Percentiles rank a stretch among this genome's conserved stretches.
These are phyloP conservation scores for Vipera ursinii DNA, from an alignment of 2,797 vertebrate species.

Conservation along the genomic window DNA sequence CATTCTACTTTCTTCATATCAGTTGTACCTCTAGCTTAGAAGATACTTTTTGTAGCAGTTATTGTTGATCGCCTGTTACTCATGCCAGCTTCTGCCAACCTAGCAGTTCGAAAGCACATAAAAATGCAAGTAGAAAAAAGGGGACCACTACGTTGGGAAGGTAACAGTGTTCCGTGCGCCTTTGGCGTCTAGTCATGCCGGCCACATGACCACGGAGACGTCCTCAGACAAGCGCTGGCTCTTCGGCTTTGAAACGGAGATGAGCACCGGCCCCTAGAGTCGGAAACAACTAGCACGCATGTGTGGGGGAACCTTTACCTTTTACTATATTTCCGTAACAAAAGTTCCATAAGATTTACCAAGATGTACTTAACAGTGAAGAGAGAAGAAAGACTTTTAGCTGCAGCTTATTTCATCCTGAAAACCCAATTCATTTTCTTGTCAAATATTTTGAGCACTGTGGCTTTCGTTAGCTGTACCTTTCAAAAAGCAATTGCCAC, in stretches of 20 bases:
- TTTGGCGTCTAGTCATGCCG: no score
- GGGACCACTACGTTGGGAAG: no score
- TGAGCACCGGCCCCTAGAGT: no score
- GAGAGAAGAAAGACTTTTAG: background rate
- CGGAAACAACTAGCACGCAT: no score
- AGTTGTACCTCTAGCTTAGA: background rate
- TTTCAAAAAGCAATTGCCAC: constrained; percentile 4
- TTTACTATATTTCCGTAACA: background rate
- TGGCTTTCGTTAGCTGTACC: constrained; percentile 7
- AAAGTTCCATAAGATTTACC: constrained; percentile 1
- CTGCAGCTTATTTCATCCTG: constrained; percentile 4
- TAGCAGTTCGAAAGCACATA: no score
- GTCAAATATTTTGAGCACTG: constrained; percentile 3
- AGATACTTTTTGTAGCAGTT: background rate
- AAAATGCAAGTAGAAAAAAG: no score
- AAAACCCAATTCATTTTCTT: constrained; percentile 12
- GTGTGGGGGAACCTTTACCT: no score
- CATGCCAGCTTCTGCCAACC: no score
- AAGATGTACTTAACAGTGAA: background rate
- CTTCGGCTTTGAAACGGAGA: no score
- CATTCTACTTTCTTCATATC: background rate
- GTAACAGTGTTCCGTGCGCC: no score
- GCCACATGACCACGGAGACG: no score
- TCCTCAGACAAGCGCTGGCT: no score
- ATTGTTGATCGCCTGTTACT: background rate